Conservation (phyloP, 23 tunicate genomes). For the Ciona savignyi region DNA sequence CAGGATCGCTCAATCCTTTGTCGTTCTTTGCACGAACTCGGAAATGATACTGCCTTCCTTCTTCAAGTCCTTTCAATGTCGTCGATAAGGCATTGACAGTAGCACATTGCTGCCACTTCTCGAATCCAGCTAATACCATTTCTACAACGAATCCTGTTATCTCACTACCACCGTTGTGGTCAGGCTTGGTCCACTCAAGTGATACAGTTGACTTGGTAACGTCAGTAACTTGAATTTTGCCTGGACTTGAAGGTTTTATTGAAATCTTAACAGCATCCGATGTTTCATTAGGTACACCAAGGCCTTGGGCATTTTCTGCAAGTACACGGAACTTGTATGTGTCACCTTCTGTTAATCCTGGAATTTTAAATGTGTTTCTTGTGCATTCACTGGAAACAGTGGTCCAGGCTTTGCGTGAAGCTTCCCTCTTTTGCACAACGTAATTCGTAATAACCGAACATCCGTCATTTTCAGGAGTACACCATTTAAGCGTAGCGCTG, state of each 20-base stretch:
- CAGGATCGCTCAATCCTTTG: slow-evolving; percentile 26
- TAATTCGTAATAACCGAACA: slow-evolving; percentile 70
- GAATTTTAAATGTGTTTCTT: slow-evolving; percentile 51
- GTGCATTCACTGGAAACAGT: slow-evolving; percentile 75
- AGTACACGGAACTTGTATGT: slow-evolving; percentile 50
- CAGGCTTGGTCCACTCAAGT: slow-evolving; percentile 75
- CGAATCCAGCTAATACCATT: slow-evolving; percentile 48
- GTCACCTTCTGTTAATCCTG: slow-evolving; percentile 74
- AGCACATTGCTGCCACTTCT: slow-evolving; percentile 84
- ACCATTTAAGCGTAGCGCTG: slow-evolving; percentile 64
- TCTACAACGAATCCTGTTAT: slow-evolving; percentile 79
- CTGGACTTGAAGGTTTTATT: slow-evolving; percentile 76
- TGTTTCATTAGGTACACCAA: slow-evolving; percentile 67
- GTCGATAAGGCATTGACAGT: slow-evolving; percentile 37
- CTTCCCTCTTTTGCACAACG: slow-evolving; percentile 85
- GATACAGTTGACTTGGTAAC: slow-evolving; percentile 62
- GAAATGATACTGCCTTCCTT: slow-evolving; percentile 67
- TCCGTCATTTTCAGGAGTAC: slow-evolving; percentile 78
- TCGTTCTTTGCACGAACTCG: slow-evolving; percentile 83
- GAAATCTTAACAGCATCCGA: slow-evolving; percentile 60
- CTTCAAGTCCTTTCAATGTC: slow-evolving; percentile 66
- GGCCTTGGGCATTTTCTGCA: slow-evolving; percentile 79
- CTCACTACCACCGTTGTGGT: slow-evolving; percentile 88
- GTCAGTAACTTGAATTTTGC: slow-evolving; percentile 62
- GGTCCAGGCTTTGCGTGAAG: slow-evolving; percentile 79